phyloP scores from a whole-genome alignment of 1,140 invertebrate genomes.

The Macrosteles quadrilineatus region DNA sequence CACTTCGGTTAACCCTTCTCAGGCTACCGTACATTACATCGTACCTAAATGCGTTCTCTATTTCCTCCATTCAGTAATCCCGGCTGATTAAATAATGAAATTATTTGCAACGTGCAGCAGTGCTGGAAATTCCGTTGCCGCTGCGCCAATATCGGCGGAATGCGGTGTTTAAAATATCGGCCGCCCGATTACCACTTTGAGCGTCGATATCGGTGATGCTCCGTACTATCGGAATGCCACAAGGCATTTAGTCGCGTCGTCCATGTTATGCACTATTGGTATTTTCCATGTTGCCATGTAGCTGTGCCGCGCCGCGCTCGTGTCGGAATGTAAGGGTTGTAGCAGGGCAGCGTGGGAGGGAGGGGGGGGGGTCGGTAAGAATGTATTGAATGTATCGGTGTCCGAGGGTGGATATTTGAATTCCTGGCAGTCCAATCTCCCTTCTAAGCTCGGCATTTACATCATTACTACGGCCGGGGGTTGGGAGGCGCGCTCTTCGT shows the following conservation, averaged over 20 bases:
- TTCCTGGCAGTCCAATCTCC: constrained; percentile 12
- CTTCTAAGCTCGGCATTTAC: not conserved
- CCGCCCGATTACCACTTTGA: not conserved
- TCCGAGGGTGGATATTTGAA: constrained; percentile 25
- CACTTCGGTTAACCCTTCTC: too few relatives aligned
- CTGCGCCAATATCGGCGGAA: not conserved
- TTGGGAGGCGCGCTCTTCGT: too few relatives aligned
- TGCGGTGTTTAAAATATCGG: constrained; percentile 10
- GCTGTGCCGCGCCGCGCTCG: not conserved
- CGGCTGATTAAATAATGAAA: too few relatives aligned
- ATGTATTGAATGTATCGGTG: constrained; percentile 25
- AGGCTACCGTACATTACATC: too few relatives aligned
- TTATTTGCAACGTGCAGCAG: too few relatives aligned
- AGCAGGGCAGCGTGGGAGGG: not conserved
- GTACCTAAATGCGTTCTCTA: too few relatives aligned
- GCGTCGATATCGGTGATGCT: constrained; percentile 15
- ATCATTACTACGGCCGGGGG: too few relatives aligned
- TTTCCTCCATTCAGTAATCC: too few relatives aligned
- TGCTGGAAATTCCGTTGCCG: too few relatives aligned
- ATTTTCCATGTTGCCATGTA: constrained; percentile 13
- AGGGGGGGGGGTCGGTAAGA: not conserved
- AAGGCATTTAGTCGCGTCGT: too few relatives aligned
- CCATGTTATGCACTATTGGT: not conserved
- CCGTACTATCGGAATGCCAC: constrained; percentile 6
- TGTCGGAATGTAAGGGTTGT: not conserved